These are phyloP conservation scores for Pheosia tremula DNA, from an alignment of 2,888 invertebrate species.

Conservation along the genomic window DNA sequence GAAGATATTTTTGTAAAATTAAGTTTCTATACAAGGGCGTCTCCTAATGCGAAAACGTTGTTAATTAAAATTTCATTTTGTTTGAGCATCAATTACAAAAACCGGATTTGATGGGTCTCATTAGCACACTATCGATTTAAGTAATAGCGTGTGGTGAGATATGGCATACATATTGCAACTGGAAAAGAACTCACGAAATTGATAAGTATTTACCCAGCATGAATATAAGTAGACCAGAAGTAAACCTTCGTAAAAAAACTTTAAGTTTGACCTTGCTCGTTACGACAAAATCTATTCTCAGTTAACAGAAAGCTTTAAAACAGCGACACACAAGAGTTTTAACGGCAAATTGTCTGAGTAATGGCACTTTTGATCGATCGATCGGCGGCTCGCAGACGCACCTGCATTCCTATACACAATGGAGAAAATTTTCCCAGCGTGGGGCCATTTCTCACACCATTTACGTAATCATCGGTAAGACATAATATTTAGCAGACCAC, in stretches of 20 bases:
- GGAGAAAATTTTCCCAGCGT: slow-evolving; percentile 23
- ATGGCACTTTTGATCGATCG: slow-evolving; percentile 35
- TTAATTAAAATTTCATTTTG: no score
- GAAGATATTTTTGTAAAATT: no score
- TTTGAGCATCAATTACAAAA: no score
- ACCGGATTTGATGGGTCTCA: no score
- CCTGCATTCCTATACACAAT: slow-evolving; percentile 26
- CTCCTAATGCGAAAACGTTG: no score
- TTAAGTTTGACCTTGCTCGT: not conserved
- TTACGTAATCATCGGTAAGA: slow-evolving; percentile 26
- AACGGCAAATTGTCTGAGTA: slow-evolving; percentile 18
- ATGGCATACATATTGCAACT: no score
- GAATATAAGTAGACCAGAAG: no score
- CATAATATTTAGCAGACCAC: slow-evolving; percentile 30
- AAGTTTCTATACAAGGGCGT: no score
- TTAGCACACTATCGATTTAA: no score
- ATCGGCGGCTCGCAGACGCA: slow-evolving; percentile 15
- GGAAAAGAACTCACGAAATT: no score
- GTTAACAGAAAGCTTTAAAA: slow-evolving; percentile 31
- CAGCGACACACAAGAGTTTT: slow-evolving; percentile 15
- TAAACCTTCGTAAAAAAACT: not conserved
- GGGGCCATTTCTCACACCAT: slow-evolving; percentile 34
- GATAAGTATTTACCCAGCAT: no score
- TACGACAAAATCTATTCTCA: slow-evolving; percentile 6
- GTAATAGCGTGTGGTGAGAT: no score